Base-by-base conservation (phyloP, 2,113 vertebrate species). In the Catagonus wagneri region DNA sequence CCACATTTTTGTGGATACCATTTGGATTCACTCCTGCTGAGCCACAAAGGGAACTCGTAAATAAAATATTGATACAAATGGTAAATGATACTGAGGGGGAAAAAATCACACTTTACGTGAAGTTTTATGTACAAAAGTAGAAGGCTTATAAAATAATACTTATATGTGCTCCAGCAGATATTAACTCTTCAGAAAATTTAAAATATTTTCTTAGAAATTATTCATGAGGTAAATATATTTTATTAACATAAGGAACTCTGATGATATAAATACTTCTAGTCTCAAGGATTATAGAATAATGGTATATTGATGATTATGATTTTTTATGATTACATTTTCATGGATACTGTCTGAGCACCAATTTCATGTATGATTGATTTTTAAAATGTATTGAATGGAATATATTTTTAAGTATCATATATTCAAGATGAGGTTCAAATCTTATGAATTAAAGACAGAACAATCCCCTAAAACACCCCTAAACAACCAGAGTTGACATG, bases 381-480 rank as follows among this genome's bases (percentile, higher is more conserved):
- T 83, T 79, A 97, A 94, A 97, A 94, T 52, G 81, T 72, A 60
- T 72, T 96, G 89, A 89, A 66, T 68, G 69, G 61, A 98, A 98
- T 95, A 92, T 39, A 19, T 93, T 97, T 93, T 93, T 90, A 97
- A 97, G 97, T 92, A 89, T 88, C 86, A 61, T 97, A 98, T 96
- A 93, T 96, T 98, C 92, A 71, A 36, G 34, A 89, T 90, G 85
- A 97, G 90, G 83, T 93, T 97, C 86, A 95, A 74, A 90, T 92
- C 6, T 71, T 96, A 93, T 93, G 92, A 97, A 97, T 96, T 95
- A 95, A 96, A 95, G 75, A 94, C 39, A 96, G 56, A 96, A 72
- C 0, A 66, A 44, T 79, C 32, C 84, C 44, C 22, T 61, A 52
- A 97, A 93, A 93, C 20, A 93, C 22, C 84, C 44, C 22, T 61